These are phyloP conservation scores for Oceanodroma leucorhoa DNA, from an alignment of 2,797 vertebrate species.

Conservation along the genomic window DNA sequence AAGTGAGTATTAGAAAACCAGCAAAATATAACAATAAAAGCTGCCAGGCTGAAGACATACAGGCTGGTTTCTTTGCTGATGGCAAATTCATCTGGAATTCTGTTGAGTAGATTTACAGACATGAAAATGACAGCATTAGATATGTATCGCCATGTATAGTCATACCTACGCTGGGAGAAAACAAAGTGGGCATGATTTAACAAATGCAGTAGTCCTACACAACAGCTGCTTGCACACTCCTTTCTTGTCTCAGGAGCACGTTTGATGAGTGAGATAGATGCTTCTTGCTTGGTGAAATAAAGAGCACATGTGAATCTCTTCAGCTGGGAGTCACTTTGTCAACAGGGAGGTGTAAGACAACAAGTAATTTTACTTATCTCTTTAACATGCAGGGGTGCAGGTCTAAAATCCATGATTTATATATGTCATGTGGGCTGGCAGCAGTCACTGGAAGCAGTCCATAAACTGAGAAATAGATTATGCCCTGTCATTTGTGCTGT, in stretches of 20 bases:
- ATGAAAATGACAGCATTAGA: slow-evolving; percentile 15
- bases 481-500: neutral
- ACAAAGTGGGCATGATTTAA: slow-evolving; percentile 48
- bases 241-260: slow-evolving; percentile 4
- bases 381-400: neutral
- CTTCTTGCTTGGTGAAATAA: slow-evolving; percentile 23
- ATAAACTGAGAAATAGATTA: slow-evolving; percentile 44
- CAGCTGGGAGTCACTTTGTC: slow-evolving; percentile 29
- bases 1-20: neutral
- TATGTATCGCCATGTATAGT: neutral
- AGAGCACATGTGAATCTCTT: slow-evolving; percentile 6
- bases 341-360: slow-evolving; percentile 40
- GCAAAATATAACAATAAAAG: neutral
- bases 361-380: slow-evolving; percentile 22
- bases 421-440: neutral
- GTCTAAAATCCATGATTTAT: slow-evolving; percentile 34
- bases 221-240: slow-evolving; percentile 51
- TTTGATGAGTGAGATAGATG: slow-evolving; percentile 12
- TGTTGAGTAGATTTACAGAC: neutral
- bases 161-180: slow-evolving; percentile 25
- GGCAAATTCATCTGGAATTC: slow-evolving; percentile 21
- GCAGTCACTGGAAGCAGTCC: neutral
- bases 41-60: neutral
- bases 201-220: slow-evolving; percentile 60
- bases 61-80: neutral